A percentile compares a stretch with the other conserved stretches of the same genome.
These are phyloP conservation scores for Peromyscus attwateri DNA, from an alignment of 2,797 vertebrate genomes.

Conservation along the genomic window DNA sequence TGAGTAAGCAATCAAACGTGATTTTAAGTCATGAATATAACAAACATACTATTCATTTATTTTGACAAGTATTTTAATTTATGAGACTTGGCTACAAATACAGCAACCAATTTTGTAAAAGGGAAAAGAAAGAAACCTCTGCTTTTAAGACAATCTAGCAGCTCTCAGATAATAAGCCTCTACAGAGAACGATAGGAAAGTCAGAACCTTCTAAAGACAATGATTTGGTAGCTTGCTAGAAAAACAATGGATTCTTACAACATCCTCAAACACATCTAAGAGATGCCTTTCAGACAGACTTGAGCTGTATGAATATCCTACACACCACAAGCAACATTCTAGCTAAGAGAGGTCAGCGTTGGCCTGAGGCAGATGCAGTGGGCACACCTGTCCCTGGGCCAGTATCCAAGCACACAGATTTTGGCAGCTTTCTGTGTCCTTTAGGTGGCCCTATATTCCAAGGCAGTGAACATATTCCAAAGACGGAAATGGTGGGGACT, in stretches of 20 bases:
- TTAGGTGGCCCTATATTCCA: neutral
- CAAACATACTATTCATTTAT: constrained; percentile 84
- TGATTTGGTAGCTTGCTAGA: constrained; percentile 33
- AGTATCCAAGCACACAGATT: neutral
- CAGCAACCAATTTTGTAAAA: constrained; percentile 67
- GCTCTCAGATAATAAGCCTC: constrained; percentile 70
- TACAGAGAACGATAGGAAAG: constrained; percentile 63
- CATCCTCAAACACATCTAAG: constrained; percentile 42
- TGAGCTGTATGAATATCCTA: neutral
- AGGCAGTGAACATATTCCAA: neutral
- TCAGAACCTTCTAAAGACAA: constrained; percentile 49
- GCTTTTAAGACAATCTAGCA: constrained; percentile 64
- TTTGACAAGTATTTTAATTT: constrained; percentile 85
- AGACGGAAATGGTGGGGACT: constrained; percentile 5
- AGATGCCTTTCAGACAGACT: neutral
- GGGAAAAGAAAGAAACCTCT: constrained; percentile 52
- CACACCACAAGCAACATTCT: neutral
- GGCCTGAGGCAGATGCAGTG: neutral
- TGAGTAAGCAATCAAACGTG: constrained; percentile 84
- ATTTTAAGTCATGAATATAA: constrained; percentile 84
- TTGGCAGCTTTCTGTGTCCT: neutral
- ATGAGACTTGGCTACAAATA: constrained; percentile 82
- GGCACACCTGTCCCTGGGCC: neutral
- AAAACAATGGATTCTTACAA: constrained; percentile 23
- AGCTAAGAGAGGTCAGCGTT: constrained; percentile 20